A percentile compares a stretch with the other conserved stretches of the same genome.
phyloP scores from a whole-genome alignment of 2,888 invertebrate genomes.

The Neoascia interrupta region DNA sequence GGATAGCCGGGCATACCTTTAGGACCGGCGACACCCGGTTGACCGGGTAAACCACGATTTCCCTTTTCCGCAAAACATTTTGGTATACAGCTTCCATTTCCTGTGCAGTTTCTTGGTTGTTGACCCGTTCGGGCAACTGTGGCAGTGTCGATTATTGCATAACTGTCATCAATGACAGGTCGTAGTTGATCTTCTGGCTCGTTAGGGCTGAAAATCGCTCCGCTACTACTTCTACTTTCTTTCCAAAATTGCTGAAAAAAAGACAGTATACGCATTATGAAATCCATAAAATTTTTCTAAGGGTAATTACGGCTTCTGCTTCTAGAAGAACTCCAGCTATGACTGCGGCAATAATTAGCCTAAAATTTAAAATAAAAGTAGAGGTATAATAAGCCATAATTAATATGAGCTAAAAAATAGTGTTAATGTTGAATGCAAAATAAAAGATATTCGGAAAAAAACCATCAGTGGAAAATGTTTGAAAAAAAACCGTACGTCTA shows the following conservation, averaged over 20 bases:
- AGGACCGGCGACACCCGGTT: slow-evolving; percentile 86
- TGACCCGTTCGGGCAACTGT: slow-evolving; percentile 75
- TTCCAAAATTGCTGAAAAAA: slow-evolving; percentile 79
- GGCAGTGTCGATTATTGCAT: slow-evolving; percentile 77
- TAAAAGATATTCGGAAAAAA: no score
- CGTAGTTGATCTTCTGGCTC: slow-evolving; percentile 73
- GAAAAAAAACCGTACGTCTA: no score
- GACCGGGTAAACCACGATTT: slow-evolving; percentile 87
- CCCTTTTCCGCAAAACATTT: slow-evolving; percentile 95
- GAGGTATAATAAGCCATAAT: no score
- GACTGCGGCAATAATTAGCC: slow-evolving; percentile 78
- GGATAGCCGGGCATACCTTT: slow-evolving; percentile 90
- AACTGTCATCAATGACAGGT: slow-evolving; percentile 76
- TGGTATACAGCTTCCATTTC: slow-evolving; percentile 87
- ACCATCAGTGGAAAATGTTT: no score
- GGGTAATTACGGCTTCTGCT: slow-evolving; percentile 76
- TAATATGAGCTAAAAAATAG: no score
- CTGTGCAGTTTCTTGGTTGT: slow-evolving; percentile 84
- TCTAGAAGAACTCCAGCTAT: slow-evolving; percentile 75
- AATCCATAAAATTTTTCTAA: no score
- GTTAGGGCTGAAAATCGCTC: slow-evolving; percentile 75
- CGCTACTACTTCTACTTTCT: slow-evolving; percentile 73
- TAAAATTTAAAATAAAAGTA: no score
- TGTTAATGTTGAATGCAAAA: no score
- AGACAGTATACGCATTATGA: neutral